Evolutionary conservation across 2,888 invertebrate species (phyloP).

Genomic region (Acanthosepion pharaonis): DNA sequence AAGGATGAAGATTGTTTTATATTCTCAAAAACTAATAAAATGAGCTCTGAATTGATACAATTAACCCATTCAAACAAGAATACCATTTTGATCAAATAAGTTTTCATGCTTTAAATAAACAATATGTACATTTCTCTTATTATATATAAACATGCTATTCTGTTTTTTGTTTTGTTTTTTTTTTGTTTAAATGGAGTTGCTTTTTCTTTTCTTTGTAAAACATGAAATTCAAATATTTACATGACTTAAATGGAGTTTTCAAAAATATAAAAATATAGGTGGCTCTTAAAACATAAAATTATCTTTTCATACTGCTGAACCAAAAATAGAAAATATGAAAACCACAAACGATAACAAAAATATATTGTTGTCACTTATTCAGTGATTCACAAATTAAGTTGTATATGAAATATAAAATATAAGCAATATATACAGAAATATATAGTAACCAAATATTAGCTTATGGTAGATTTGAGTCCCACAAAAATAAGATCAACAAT

Average conservation of each 20-base stretch:
- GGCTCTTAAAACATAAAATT: background rate
- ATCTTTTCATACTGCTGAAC: background rate
- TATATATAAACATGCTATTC: background rate
- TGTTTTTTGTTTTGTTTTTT: background rate
- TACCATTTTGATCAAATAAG: too few relatives aligned
- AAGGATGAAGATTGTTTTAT: too few relatives aligned
- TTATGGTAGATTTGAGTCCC: constrained; percentile 33
- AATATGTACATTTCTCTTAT: background rate
- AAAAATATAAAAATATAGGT: constrained; percentile 1
- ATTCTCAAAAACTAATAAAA: too few relatives aligned
- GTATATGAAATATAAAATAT: constrained; percentile 33
- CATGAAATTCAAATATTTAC: constrained; percentile 16
- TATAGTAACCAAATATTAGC: background rate
- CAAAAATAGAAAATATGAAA: background rate
- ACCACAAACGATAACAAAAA: constrained; percentile 14
- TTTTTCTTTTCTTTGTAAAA: background rate
- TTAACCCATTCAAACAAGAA: too few relatives aligned
- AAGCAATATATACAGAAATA: constrained; percentile 23
- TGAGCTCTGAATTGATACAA: too few relatives aligned
- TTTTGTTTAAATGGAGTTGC: background rate
- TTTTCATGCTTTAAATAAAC: background rate
- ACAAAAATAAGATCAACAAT: constrained; percentile 24
- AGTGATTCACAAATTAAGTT: background rate
- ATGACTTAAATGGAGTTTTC: background rate
- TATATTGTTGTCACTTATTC: background rate